Base-by-base conservation (phyloP, 2,113 vertebrate species). In the Jacana jacana region DNA sequence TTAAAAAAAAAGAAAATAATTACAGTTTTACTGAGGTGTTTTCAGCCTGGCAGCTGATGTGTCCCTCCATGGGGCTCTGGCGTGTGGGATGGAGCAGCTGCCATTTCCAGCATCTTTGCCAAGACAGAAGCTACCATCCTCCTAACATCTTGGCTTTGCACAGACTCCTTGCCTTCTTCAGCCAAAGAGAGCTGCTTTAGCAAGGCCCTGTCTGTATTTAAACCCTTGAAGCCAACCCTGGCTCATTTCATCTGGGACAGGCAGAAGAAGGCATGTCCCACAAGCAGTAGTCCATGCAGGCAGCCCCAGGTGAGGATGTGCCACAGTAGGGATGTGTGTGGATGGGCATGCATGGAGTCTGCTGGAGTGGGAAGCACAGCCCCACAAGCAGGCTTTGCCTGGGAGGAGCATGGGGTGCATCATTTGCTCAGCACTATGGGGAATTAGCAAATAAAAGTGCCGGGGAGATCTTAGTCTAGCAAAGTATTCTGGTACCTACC, bases 321-420 rank as follows among this genome's bases (percentile, higher is more conserved):
- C 13, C 33, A 23, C 19, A 6, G 51, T 11, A 13, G 2, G 7
- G 39, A 27, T 0, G 1, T 31, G 30, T 18, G 5, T 0, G 2
- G 44, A 5, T 17, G 44, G 11, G 40, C 33, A 33, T 11, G 8
- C n/a, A 10, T 0, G 3, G 60, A 52, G 37, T 24, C 31, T 79
- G 37, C 52, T 10, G 2, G 2, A 15, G 40, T 16, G 22, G 2
- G 27, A 33, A 33, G 44, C 3, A 1, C 51, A 60, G 69, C 51
- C 48, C 5, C 5, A 51, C 42, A 66, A 63, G 63, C n/a, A 69
- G 54, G 31, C 63, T 65, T 23, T 54, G 60, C 72, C 88, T 27
- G 16, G 66, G 58, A 96, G 44, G 16, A 78, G 42, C 46, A 30
- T 0, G 27, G 24, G 37, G 33, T 31, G 28, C 35, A 28, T 80